Base-by-base conservation (phyloP, 1,140 invertebrate species). In the Plodia interpunctella region DNA sequence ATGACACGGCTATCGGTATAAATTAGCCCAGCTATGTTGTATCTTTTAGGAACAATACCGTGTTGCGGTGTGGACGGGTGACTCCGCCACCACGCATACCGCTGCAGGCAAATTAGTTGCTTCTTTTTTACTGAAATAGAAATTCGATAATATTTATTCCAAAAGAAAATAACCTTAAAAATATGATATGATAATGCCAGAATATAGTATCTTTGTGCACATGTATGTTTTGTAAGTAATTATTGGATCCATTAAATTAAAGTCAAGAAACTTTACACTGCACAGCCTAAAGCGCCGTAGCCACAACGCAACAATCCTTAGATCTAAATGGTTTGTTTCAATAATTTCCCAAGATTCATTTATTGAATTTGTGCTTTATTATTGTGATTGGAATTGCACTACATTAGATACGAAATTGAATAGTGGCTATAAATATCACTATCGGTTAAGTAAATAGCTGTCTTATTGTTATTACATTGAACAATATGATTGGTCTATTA, bases 1-100 rank as follows among this genome's bases (percentile, higher is more conserved):
- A 83, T 81, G 82, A 85, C 75, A 74, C 74, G 64, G 68, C 76
- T 82, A 83, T 84, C 78, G 77, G 77, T 84, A 83, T 87, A 88
- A 88, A 86, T 86, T 88, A 86, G 81, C 73, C 70, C 65, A 64
- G 79, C 72, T 72, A 11, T 32, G 76, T 83, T 77, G 81, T 82
- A 78, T 80, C 71, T 74, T 72, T 61, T 60, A 10, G 70, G 72
- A 88, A 88, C 83, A 85, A 88, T 86, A 82, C 80, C 75, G 72
- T 84, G 80, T 88, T 78, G 82, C 76, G 81, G 83, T 83, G 80
- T 32, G 30, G 83, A 78, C 80, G 70, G 71, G 70, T 77, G 75
- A 32, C 82, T 75, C 70, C 71, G 78, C 78, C 72, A 74, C 74
- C 80, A 76, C 71, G 72, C 77, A 76, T 74, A 63, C 50, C 6